Percentiles rank a stretch among this genome's conserved stretches.
Conservation (phyloP, 2,113 vertebrate species). For the Dipodomys ordii region DNA sequence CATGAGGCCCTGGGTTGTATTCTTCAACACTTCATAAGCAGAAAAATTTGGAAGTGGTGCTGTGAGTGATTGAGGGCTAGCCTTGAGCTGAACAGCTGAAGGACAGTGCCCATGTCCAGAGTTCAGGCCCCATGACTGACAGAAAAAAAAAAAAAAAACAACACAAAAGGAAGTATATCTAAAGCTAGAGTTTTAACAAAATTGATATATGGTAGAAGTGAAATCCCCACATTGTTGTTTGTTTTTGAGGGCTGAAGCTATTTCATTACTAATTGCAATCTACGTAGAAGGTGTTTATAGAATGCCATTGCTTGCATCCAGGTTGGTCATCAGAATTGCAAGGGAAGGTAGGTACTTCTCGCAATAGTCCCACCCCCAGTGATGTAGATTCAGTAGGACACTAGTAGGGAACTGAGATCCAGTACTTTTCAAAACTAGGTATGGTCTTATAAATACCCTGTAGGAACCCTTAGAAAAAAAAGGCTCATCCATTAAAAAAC, state of each 20-base stretch:
- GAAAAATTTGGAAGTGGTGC: too few species aligned
- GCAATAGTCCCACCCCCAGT: not conserved
- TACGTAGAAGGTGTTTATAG: not conserved
- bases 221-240: not conserved
- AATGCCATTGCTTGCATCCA: not conserved
- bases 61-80: too few species aligned
- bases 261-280: not conserved
- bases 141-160: too few species aligned
- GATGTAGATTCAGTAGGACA: not conserved
- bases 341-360: not conserved
- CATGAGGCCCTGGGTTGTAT: too few species aligned
- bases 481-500: not conserved
- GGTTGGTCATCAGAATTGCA: not conserved
- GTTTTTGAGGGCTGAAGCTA: not conserved
- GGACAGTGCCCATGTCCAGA: too few species aligned
- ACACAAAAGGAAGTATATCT: not conserved
- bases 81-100: too few species aligned
- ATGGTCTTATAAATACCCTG: not conserved
- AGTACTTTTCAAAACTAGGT: not conserved
- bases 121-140: too few species aligned
- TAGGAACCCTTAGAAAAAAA: not conserved
- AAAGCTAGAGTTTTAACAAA: slow-evolving; percentile 10
- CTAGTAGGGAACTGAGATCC: not conserved
- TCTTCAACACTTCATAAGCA: too few species aligned
- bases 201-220: too few species aligned